Percentiles rank a stretch among this genome's conserved stretches.
Conservation (phyloP, 2,113 vertebrate species). For the Sturnira hondurensis region DNA sequence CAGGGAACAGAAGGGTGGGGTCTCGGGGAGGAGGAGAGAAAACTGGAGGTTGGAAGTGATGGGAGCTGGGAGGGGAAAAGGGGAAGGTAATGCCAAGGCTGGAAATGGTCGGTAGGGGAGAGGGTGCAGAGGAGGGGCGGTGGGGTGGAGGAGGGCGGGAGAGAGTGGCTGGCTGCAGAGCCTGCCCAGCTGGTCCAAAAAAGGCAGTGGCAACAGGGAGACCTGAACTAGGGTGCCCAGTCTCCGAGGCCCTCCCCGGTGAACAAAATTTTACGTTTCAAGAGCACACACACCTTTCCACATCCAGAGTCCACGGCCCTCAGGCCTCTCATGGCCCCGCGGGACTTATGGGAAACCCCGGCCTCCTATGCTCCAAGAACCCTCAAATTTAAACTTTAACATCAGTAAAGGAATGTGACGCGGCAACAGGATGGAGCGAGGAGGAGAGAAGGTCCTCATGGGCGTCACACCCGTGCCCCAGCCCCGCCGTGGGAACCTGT, state of each 20-base stretch:
- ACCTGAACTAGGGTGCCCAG: background rate
- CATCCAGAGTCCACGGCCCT: rapidly evolving
- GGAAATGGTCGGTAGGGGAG: no score
- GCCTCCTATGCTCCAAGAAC: background rate
- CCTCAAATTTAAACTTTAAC: background rate
- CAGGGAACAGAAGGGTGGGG: rapidly evolving
- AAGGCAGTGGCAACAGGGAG: rapidly evolving
- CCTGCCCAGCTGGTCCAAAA: background rate
- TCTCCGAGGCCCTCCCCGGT: background rate
- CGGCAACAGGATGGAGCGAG: rapidly evolving
- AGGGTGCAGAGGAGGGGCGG: rapidly evolving
- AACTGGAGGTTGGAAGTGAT: background rate
- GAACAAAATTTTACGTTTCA: rapidly evolving
- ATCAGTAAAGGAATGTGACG: rapidly evolving
- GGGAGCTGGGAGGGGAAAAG: background rate
- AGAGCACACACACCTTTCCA: rapidly evolving
- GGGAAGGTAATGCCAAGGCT: rapidly evolving
- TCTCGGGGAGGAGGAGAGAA: background rate
- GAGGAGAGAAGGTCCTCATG: background rate
- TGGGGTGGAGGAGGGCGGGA: rapidly evolving
- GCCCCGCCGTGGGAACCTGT: background rate
- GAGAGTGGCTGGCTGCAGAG: rapidly evolving
- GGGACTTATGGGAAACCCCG: rapidly evolving
- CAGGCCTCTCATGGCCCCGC: rapidly evolving
- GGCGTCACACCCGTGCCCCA: background rate